Evolutionary conservation across 92 coral and sea anemone species (phyloP), one percentile per base, ranked within the genome.

Genomic region (Parazoanthus swiftii): DNA sequence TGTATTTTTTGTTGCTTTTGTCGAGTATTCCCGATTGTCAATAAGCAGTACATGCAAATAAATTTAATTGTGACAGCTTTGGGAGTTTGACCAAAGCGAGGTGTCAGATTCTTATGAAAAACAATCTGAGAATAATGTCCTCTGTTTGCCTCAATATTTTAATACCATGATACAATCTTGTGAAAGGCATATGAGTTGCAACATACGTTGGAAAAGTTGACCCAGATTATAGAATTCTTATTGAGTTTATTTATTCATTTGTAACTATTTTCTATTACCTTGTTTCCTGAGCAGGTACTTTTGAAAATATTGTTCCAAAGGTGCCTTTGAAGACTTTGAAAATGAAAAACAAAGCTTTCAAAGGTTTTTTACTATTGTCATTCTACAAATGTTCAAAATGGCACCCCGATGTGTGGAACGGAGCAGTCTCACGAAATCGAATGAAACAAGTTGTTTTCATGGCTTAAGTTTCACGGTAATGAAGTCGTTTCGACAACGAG

Each of bases 381-480:
- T 46, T 84, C 65, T 71, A 70, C 75, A 54, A 84, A 23, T 44
- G 75, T 84, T 46, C 75, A 84, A 84, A 84, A 46, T 48, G 87
- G 87, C 66, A 71, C 79, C 87, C 87, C 68, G 79, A 84, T 48
- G 87, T 26, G 87, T 21, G 46, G n/a, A 33, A 20, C 59, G 46
- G 46, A 1, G 43, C n/a, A 15, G 25, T 38, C 78, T 84, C 87
- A 84, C 79, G 87, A 71, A 84, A 70, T 13, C 56, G 8, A 10
- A 42, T 36, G 25, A 13, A 33, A 35, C 21, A 36, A 5, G 14
- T 56, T 26, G n/a, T 7, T 84, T 72, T 84, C 79, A 18, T 37
- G 79, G 65, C 21, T 8, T 2, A n/a, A 29, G 35, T 71, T 44
- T 70, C 78, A 21, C 7, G 26, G 71, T 70, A 48, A 2, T 70